Evolutionary conservation across 2,113 vertebrate genomes (phyloP).

Genomic region (Cochlearius cochlearius): DNA sequence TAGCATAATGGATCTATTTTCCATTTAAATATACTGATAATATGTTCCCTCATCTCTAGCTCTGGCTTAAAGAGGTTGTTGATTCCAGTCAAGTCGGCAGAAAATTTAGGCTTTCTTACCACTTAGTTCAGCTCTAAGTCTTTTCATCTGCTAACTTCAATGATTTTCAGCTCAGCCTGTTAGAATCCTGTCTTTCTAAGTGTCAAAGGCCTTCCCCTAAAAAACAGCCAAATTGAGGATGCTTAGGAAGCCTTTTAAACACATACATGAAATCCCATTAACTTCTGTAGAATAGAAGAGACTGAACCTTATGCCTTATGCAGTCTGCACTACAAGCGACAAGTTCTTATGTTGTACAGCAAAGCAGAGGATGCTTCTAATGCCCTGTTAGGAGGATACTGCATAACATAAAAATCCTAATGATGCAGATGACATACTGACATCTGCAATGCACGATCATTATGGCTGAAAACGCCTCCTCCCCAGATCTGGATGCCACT

Average conservation of each 20-base stretch:
- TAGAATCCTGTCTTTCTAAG: neutral
- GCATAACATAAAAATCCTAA: neutral
- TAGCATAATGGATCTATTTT: neutral
- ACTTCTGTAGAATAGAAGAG: neutral
- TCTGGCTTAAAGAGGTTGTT: neutral
- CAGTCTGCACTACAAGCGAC: too few species aligned
- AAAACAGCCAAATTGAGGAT: neutral
- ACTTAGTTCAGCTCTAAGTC: neutral
- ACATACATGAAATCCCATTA: neutral
- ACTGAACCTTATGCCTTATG: neutral
- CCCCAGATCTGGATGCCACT: neutral
- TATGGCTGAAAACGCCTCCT: neutral
- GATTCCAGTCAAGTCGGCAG: neutral
- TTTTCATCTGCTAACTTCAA: neutral
- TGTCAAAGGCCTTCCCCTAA: neutral
- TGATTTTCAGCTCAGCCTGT: neutral
- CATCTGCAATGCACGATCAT: fast-evolving
- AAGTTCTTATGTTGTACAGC: neutral
- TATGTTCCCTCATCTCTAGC: neutral
- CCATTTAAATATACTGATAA: neutral
- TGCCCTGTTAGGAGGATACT: neutral
- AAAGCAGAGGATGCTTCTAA: neutral
- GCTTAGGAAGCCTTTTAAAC: neutral
- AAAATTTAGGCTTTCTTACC: neutral
- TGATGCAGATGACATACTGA: neutral